These are phyloP conservation scores for Trissolcus basalis DNA, from an alignment of 1,140 invertebrate genomes.

Conservation along the genomic window DNA sequence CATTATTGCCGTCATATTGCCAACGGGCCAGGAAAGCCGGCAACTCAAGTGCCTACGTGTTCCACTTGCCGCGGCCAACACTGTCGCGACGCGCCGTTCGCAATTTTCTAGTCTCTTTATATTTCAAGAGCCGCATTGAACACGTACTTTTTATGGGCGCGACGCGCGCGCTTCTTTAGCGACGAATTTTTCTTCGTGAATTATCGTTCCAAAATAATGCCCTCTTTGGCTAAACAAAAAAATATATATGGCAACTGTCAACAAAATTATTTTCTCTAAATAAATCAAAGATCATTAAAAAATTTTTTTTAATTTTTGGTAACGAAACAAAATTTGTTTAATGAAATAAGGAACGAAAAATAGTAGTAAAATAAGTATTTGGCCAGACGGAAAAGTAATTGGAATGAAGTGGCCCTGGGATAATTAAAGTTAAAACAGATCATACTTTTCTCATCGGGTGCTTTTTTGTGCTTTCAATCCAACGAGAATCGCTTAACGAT, in stretches of 20 bases:
- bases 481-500: conserved; percentile 17
- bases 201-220: conserved; percentile 24
- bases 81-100: conserved; percentile 46
- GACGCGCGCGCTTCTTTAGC: conserved; percentile 28
- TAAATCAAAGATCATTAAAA: too few relatives aligned
- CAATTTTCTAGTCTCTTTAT: conserved; percentile 55
- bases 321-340: too few relatives aligned
- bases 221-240: too few relatives aligned
- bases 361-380: too few relatives aligned
- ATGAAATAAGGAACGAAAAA: too few relatives aligned
- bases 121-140: conserved; percentile 52
- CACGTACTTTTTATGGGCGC: conserved; percentile 54
- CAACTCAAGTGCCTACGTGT: conserved; percentile 52
- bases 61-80: conserved; percentile 51
- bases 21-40: conserved; percentile 46
- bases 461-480: conserved; percentile 22
- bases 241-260: too few relatives aligned
- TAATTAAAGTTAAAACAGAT: conserved; percentile 1
- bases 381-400: too few relatives aligned
- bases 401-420: too few relatives aligned
- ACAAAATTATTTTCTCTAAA: too few relatives aligned
- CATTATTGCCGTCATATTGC: conserved; percentile 55
- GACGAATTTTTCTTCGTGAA: conserved; percentile 27
- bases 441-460: conserved; percentile 5
- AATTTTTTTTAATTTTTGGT: too few relatives aligned